A percentile compares a stretch with the other conserved stretches of the same genome.
phyloP scores from a whole-genome alignment of 2,888 invertebrate genomes.

The Apocheima hispidaria region DNA sequence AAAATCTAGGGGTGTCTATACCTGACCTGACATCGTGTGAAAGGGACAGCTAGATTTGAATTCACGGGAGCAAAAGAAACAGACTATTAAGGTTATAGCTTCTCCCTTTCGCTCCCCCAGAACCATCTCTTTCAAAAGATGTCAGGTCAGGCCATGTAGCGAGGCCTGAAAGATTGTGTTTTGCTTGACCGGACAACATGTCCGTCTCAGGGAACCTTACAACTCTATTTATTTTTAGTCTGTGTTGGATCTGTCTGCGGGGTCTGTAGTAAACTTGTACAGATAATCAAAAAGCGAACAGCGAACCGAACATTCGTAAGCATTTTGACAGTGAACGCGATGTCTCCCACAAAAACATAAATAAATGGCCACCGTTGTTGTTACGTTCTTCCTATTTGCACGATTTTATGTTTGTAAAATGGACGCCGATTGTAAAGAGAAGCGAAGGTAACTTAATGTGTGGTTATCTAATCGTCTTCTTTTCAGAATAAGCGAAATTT shows the following conservation, averaged over 20 bases:
- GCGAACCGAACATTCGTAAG: conserved; percentile 40
- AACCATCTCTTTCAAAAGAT: too few species aligned
- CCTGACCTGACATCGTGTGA: too few species aligned
- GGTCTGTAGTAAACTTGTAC: neutral
- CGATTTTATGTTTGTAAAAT: conserved; percentile 78
- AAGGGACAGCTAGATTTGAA: too few species aligned
- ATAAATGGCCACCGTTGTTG: conserved; percentile 84
- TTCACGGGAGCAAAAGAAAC: too few species aligned
- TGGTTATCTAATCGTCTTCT: conserved; percentile 9
- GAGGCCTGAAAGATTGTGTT: neutral
- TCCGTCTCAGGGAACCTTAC: neutral
- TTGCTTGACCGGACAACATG: neutral
- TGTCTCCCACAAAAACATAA: conserved; percentile 79
- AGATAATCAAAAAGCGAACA: conserved; percentile 38
- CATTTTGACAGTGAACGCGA: conserved; percentile 61
- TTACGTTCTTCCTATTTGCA: conserved; percentile 79
- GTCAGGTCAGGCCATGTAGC: too few species aligned
- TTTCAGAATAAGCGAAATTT: conserved; percentile 39
- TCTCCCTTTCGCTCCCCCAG: too few species aligned
- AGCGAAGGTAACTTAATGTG: conserved; percentile 62
- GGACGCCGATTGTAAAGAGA: conserved; percentile 73
- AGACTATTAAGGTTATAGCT: too few species aligned
- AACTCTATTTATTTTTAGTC: neutral
- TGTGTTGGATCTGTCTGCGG: neutral
- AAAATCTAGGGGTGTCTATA: too few species aligned